Percentiles rank a stretch among this genome's conserved stretches.
Conservation (phyloP, 1,140 invertebrate genomes). For the Macrocentrus cingulum region DNA sequence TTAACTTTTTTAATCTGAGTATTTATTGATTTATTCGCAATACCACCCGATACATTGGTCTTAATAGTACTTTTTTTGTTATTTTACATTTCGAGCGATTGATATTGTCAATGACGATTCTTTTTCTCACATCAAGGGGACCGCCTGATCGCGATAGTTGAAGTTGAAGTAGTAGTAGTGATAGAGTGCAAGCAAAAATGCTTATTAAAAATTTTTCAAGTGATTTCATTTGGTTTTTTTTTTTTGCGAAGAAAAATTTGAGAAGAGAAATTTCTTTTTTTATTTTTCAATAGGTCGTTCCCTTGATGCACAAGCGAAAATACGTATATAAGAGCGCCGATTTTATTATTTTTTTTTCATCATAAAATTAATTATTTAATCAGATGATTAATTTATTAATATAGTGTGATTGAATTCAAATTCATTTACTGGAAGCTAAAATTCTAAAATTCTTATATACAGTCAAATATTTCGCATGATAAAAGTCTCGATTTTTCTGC, state of each 20-base stretch:
- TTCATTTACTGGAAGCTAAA: neutral
- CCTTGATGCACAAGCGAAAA: slow-evolving; percentile 15
- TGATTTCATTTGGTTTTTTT: neutral
- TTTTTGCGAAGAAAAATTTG: neutral
- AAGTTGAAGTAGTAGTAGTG: too few relatives aligned
- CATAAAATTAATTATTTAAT: neutral
- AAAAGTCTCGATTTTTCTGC: too few relatives aligned
- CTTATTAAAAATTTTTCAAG: neutral
- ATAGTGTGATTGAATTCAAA: neutral
- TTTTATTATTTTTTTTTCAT: slow-evolving; percentile 5
- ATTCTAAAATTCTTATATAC: neutral
- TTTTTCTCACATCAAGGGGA: slow-evolving; percentile 22
- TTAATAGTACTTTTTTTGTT: slow-evolving; percentile 24
- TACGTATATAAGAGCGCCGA: neutral
- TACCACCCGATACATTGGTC: slow-evolving; percentile 24
- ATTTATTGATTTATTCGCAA: slow-evolving; percentile 9
- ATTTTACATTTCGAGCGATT: slow-evolving; percentile 31
- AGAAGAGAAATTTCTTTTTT: neutral
- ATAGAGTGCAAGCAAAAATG: neutral
- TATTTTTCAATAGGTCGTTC: neutral
- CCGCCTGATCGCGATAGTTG: slow-evolving; percentile 4
- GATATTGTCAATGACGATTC: slow-evolving; percentile 41
- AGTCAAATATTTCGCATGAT: too few relatives aligned
- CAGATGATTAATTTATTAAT: neutral
- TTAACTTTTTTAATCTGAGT: slow-evolving; percentile 5